phyloP scores from a whole-genome alignment of 2,113 vertebrate genomes.

The Nothocercus nigrocapillus region DNA sequence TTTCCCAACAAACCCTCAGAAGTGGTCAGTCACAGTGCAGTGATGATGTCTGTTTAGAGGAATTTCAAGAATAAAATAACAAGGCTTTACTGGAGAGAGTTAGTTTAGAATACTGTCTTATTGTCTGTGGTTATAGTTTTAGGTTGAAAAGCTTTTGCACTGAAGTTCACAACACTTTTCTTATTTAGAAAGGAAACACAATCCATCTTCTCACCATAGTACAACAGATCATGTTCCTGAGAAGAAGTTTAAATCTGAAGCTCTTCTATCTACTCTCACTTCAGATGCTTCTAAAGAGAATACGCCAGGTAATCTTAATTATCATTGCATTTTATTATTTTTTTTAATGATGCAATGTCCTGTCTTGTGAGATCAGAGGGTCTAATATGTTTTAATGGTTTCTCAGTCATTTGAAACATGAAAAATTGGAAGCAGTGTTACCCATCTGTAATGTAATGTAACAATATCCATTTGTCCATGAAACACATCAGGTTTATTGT shows the following conservation, averaged over 20 bases:
- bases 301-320: conserved; percentile 84
- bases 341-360: neutral
- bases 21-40: neutral
- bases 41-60: neutral
- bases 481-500: neutral
- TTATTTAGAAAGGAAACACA: conserved; percentile 94
- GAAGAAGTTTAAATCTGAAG: conserved; percentile 99
- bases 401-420: neutral
- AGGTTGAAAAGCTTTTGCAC: neutral
- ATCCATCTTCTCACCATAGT: conserved; percentile 89
- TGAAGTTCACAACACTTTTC: conserved; percentile 24
- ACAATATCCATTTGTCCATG: neutral
- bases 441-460: neutral
- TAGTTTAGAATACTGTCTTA: neutral
- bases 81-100: neutral
- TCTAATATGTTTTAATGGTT: neutral
- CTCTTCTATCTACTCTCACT: conserved; percentile 94
- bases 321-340: neutral
- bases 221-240: conserved; percentile 94
- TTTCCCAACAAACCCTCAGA: neutral
- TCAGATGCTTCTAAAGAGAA: conserved; percentile 98
- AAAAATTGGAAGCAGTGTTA: neutral
- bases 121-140: neutral
- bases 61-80: neutral
- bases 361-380: neutral